Base-by-base conservation (phyloP, 2,113 vertebrate species). In the Hemicordylus capensis region DNA sequence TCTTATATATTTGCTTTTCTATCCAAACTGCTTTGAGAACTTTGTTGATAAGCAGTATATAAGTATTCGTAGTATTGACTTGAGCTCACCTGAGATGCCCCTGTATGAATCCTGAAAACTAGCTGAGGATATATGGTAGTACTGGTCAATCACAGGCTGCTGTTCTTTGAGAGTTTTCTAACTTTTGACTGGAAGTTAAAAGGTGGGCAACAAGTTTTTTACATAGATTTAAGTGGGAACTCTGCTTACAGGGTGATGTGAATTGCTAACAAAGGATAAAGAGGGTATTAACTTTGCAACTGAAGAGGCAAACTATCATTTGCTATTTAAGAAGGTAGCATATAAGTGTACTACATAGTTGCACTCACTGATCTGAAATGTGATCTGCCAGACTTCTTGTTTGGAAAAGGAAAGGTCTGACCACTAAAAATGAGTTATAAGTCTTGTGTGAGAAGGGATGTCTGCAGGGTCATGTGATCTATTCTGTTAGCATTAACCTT, bases 381-480 rank as follows among this genome's bases (percentile, higher is more conserved):
- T 70, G 44, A 56, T 67, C 66, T 59, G 44, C 34, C 48, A 3
- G 31, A 2, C 37, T n/a, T 42, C 39, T 31, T 72, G 34, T 81
- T 63, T 89, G 46, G 76, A 61, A 69, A 86, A 79, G 54, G 56
- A 80, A 88, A 70, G 66, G 48, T 17, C 79, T 88, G 70, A 82
- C n/a, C 19, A 22, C 54, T 69, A 85, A 78, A 85, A 89, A 72
- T 78, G 72, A 90, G 78, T 85, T 42, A 69, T 20, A 34, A 6
- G 46, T 28, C 11, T 75, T 59, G 3, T 59, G 0, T 85, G 46
- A 64, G 56, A 72, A 70, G 44, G n/a, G 5, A 51, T 42, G 51
- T 44, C 34, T 24, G 39, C 6, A 42, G 74, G 59, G 51, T 56
- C 59, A 37, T 69, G 66, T 1, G 0, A 73, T 72, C 51, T 82